Evolutionary conservation across 1,140 invertebrate genomes (phyloP), one percentile per base, ranked within the genome.

Genomic region (Microplitis mediator): DNA sequence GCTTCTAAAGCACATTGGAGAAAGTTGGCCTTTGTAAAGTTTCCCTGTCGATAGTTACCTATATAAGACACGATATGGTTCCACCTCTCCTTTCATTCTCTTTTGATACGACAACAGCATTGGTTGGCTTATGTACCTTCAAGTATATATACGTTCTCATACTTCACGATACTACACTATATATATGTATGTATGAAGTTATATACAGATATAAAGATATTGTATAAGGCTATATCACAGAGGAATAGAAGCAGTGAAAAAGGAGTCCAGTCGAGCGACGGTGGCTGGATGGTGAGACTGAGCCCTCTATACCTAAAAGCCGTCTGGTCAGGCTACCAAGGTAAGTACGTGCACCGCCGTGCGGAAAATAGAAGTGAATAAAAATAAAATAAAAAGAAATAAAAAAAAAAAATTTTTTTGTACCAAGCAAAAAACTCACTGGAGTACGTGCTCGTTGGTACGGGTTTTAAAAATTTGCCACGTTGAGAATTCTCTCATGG

Each of bases 291-390:
- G 60, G 60, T 62, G 62, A 64, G 62, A 64, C 62, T 16, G 62
- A 14, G 13, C 62, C 14, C 11, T 45, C 36, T 45, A 83, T 83
- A 76, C 74, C 81, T 84, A 77, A 82, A 84, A 83, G 82, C 81
- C 73, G 69, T 65, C 75, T 76, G 78, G 71, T 77, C 71, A 74
- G 64, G 70, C 69, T 39, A 75, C 71, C 78, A 66, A 75, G 66
- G 51, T 77, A 72, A 54, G 60, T 31, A 72, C 69, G 52, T 52
- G 61, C 69, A 62, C 45, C 56, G 52, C 39, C 36, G 62, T 9
- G 52, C 73, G 74, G 75, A 76, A 77, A 77, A 76, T 73, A 58
- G 64, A 74, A 68, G 70, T 8, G 13, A 64, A 65, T 50, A 45
- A 50, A 71, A 23, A 65, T 14, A 64, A 62, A 14, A 23, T 23